Evolutionary conservation across 2,888 invertebrate species (phyloP).

Genomic region (Ariolimax columbianus): DNA sequence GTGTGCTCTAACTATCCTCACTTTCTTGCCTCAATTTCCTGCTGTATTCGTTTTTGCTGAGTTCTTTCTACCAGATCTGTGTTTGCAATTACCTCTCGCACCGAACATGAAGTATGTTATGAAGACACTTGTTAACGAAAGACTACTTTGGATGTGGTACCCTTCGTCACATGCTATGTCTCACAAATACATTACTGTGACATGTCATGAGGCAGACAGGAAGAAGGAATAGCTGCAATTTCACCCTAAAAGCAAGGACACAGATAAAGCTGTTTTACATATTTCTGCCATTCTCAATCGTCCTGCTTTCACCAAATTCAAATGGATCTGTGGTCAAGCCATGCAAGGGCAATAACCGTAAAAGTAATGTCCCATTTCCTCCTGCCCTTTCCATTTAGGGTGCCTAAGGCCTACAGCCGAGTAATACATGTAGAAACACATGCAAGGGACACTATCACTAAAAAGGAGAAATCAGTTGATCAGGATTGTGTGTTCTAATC

Average conservation of each 20-base stretch:
- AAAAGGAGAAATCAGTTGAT: neutral
- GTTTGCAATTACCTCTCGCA: too few relatives aligned
- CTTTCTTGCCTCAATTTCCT: too few relatives aligned
- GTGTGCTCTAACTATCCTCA: too few relatives aligned
- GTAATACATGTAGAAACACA: neutral
- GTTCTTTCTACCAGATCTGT: too few relatives aligned
- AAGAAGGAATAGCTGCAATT: neutral
- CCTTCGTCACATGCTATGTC: too few relatives aligned
- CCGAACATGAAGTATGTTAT: too few relatives aligned
- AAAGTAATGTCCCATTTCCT: neutral
- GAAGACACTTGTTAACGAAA: too few relatives aligned
- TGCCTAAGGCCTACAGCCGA: neutral
- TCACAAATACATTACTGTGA: too few relatives aligned
- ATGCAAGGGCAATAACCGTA: slow-evolving; percentile 15
- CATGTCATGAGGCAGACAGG: too few relatives aligned
- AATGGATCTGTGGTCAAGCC: neutral
- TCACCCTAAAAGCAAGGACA: neutral
- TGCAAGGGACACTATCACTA: slow-evolving; percentile 3
- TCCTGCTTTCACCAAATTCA: neutral
- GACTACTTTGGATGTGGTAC: too few relatives aligned
- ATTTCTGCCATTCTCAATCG: neutral
- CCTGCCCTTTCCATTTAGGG: neutral
- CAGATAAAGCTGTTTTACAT: neutral
- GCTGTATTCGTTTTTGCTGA: too few relatives aligned
- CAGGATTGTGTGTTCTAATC: neutral